These are phyloP conservation scores for Gallirallus australis DNA, from an alignment of 2,797 vertebrate species.

Conservation along the genomic window DNA sequence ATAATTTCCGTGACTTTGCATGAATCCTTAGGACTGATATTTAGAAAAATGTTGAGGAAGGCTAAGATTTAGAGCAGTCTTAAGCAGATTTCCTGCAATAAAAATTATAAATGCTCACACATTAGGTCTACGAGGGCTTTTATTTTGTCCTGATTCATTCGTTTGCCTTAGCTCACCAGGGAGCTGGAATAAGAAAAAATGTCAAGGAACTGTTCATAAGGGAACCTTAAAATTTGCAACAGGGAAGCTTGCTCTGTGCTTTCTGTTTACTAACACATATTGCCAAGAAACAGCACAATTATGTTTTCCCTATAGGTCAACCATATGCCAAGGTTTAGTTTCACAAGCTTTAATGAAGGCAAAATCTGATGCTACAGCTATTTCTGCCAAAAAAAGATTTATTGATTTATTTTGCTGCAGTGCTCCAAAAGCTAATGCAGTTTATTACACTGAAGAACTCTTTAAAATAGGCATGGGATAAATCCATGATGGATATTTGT, in stretches of 20 bases:
- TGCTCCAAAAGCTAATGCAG: neutral
- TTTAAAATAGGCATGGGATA: neutral
- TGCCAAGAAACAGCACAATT: neutral
- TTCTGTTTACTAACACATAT: neutral
- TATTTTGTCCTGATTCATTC: neutral
- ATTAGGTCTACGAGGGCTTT: neutral
- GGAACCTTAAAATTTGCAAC: neutral
- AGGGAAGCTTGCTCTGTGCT: neutral
- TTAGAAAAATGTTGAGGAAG: neutral
- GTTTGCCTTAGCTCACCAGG: neutral
- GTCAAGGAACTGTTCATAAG: neutral
- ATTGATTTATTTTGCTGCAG: neutral
- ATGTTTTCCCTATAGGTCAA: neutral
- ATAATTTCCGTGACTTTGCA: neutral
- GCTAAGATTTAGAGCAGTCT: neutral
- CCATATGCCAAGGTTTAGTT: neutral
- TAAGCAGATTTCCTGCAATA: neutral
- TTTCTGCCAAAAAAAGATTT: neutral
- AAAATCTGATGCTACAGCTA: conserved; percentile 24
- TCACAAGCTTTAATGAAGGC: conserved; percentile 1
- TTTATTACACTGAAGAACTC: neutral
- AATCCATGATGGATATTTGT: neutral
- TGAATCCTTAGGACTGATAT: neutral
- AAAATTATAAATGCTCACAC: neutral
- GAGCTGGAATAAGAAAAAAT: neutral